A percentile compares a stretch with the other conserved stretches of the same genome.
These are phyloP conservation scores for Chouioia cunea DNA, from an alignment of 2,888 invertebrate genomes.

Conservation along the genomic window DNA sequence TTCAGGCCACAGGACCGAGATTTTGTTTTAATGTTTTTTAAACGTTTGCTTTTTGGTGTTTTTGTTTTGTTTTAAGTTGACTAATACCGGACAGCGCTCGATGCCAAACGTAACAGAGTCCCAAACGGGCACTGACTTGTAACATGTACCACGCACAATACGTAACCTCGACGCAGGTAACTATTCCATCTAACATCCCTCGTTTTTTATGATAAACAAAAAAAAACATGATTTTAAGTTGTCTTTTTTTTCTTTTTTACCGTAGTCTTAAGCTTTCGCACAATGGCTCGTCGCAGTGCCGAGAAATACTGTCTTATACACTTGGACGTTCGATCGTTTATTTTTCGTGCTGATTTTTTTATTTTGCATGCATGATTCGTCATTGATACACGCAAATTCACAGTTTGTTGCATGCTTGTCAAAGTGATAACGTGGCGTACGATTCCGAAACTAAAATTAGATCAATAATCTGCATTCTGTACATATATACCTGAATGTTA, in stretches of 20 bases:
- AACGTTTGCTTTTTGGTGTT: conserved; percentile 63
- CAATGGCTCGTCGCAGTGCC: not conserved
- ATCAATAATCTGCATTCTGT: too few relatives aligned
- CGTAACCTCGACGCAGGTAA: conserved; percentile 66
- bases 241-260: not conserved
- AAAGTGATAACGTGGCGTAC: too few relatives aligned
- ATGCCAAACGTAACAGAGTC: conserved; percentile 67
- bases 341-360: too few relatives aligned
- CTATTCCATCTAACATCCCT: conserved; percentile 53
- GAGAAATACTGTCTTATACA: too few relatives aligned
- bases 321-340: too few relatives aligned
- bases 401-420: too few relatives aligned
- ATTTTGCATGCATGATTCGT: too few relatives aligned
- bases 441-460: too few relatives aligned
- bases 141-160: conserved; percentile 67
- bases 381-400: too few relatives aligned
- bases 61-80: conserved; percentile 68
- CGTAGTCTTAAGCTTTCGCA: not conserved
- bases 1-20: conserved; percentile 34
- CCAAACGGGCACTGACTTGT: conserved; percentile 68
- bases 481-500: conserved; percentile 17
- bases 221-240: too few relatives aligned
- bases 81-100: conserved; percentile 67
- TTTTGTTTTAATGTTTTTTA: conserved; percentile 54
- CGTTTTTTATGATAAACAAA: not conserved